Conservation (phyloP, 1,140 invertebrate species). For the Phymastichus coffea region DNA sequence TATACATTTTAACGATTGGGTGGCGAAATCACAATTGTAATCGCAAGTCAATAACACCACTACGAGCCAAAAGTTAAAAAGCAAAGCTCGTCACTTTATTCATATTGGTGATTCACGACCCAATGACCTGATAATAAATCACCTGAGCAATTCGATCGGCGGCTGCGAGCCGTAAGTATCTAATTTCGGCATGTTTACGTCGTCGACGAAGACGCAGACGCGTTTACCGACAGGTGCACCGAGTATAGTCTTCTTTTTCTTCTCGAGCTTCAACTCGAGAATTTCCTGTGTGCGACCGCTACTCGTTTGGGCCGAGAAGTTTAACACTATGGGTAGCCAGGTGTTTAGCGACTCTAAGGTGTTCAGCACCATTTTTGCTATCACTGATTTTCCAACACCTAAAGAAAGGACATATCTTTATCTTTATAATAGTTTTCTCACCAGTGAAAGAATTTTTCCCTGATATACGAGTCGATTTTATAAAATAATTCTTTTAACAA, state of each 20-base stretch:
- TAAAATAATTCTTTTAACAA: neutral
- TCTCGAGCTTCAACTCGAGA: conserved; percentile 78
- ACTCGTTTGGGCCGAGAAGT: conserved; percentile 87
- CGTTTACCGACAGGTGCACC: conserved; percentile 84
- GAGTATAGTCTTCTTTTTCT: conserved; percentile 75
- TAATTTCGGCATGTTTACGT: conserved; percentile 87
- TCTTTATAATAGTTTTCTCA: neutral
- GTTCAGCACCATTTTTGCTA: conserved; percentile 73
- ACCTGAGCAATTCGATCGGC: conserved; percentile 83
- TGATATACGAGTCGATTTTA: too few species aligned
- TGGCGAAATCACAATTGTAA: too few species aligned
- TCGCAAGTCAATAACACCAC: too few species aligned
- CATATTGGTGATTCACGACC: too few species aligned
- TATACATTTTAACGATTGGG: neutral
- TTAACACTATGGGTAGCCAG: conserved; percentile 75
- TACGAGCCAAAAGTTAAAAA: too few species aligned
- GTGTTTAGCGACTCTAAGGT: conserved; percentile 61
- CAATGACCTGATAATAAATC: too few species aligned
- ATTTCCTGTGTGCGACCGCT: conserved; percentile 79
- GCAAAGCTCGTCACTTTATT: too few species aligned
- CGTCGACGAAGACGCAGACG: conserved; percentile 86
- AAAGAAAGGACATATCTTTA: conserved; percentile 5
- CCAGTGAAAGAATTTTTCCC: too few species aligned
- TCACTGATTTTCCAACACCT: conserved; percentile 86
- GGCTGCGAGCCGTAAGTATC: conserved; percentile 87